These are phyloP conservation scores for Microchrysa polita DNA, from an alignment of 2,888 invertebrate genomes.

Conservation along the genomic window DNA sequence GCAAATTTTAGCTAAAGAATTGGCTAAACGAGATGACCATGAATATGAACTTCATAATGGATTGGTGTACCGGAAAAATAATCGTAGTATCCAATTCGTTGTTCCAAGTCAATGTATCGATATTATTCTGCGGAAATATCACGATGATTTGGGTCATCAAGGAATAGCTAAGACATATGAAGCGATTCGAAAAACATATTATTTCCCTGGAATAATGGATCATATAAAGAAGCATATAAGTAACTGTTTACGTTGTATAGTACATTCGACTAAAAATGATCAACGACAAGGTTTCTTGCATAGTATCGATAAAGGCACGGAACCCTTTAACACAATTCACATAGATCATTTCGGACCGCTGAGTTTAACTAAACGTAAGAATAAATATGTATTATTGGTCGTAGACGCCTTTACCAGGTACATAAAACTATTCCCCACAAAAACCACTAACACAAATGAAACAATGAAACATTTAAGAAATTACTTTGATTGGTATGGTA, in stretches of 20 bases:
- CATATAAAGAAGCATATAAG: not conserved
- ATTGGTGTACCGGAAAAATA: not conserved
- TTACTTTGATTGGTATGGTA: too few species aligned
- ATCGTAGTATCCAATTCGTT: constrained; percentile 1
- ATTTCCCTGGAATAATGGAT: not conserved
- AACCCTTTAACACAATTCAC: not conserved
- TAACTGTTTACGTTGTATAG: not conserved
- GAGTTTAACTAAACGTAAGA: too few species aligned
- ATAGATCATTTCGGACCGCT: not conserved
- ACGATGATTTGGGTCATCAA: not conserved
- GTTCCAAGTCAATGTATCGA: not conserved
- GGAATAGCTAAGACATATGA: constrained; percentile 3
- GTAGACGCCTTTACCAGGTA: too few species aligned
- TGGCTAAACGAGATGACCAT: not conserved
- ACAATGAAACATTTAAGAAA: too few species aligned
- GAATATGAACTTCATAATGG: not conserved
- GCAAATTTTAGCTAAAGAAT: not conserved
- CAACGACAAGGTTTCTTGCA: constrained; percentile 3
- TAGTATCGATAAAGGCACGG: not conserved
- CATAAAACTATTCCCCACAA: too few species aligned
- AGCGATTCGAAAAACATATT: not conserved
- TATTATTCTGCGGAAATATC: constrained; percentile 2
- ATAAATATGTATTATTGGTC: too few species aligned
- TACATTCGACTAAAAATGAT: not conserved
- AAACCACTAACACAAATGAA: too few species aligned